Conservation (phyloP, 1,140 invertebrate genomes). For the Sesamia nonagrioides region DNA sequence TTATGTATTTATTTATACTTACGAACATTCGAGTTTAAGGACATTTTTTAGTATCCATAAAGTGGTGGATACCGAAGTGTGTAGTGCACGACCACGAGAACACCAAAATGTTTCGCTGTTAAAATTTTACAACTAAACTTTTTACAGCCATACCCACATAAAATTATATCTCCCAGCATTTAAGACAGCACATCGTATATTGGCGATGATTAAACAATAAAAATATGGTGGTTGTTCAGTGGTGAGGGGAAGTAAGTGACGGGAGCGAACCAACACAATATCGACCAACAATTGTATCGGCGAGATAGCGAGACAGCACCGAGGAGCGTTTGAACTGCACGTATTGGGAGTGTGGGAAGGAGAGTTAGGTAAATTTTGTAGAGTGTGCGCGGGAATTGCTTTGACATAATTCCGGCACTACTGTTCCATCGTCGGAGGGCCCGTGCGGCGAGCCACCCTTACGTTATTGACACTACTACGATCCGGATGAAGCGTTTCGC, state of each 20-base stretch:
- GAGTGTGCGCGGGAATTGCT: too few species aligned
- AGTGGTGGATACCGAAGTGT: neutral
- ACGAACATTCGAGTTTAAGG: neutral
- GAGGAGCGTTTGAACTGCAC: neutral
- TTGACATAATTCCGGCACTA: too few species aligned
- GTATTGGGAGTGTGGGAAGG: neutral
- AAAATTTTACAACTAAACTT: constrained; percentile 25
- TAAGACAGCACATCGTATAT: constrained; percentile 7
- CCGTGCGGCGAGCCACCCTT: too few species aligned
- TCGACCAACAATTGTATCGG: constrained; percentile 31
- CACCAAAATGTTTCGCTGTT: neutral
- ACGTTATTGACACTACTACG: too few species aligned
- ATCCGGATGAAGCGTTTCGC: too few species aligned
- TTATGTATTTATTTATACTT: neutral
- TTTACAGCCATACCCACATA: constrained; percentile 15
- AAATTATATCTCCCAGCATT: constrained; percentile 9
- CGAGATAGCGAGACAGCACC: constrained; percentile 19
- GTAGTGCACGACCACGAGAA: neutral
- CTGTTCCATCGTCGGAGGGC: too few species aligned
- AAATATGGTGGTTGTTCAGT: constrained; percentile 26
- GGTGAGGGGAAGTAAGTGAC: constrained; percentile 14
- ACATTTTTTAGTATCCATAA: neutral
- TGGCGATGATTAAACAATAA: constrained; percentile 31
- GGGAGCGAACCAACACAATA: neutral
- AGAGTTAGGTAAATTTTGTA: neutral